phyloP scores from a whole-genome alignment of 2,113 vertebrate genomes.

The Gymnobelideus leadbeateri region DNA sequence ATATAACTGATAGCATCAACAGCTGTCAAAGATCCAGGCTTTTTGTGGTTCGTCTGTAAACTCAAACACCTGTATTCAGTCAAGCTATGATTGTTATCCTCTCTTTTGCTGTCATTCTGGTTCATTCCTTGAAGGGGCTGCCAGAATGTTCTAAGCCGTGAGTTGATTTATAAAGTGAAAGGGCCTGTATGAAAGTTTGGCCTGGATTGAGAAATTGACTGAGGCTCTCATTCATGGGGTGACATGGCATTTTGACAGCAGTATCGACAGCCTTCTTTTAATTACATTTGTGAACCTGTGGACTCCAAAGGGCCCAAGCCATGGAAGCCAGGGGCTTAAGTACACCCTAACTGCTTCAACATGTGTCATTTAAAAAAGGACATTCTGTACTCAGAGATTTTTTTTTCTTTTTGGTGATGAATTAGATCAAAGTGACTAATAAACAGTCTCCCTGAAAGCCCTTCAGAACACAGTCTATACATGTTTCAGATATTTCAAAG shows the following conservation, averaged over 20 bases:
- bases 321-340: constrained; percentile 75
- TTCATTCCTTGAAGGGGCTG: constrained; percentile 92
- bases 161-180: constrained; percentile 93
- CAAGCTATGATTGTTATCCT: constrained; percentile 94
- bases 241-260: constrained; percentile 81
- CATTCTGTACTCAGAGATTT: constrained; percentile 77
- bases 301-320: constrained; percentile 59
- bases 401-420: constrained; percentile 78
- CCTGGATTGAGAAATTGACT: constrained; percentile 86
- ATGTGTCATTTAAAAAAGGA: constrained; percentile 76
- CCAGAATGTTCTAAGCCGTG: constrained; percentile 91
- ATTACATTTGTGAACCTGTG: constrained; percentile 76
- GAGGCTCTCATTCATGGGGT: constrained; percentile 83
- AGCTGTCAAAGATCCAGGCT: constrained; percentile 93
- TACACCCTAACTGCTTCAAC: constrained; percentile 74
- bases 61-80: constrained; percentile 98
- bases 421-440: constrained; percentile 86
- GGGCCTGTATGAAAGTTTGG: constrained; percentile 88
- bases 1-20: constrained; percentile 94
- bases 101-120: constrained; percentile 92
- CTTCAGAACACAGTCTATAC: constrained; percentile 79
- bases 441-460: constrained; percentile 81
- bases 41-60: constrained; percentile 93
- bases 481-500: constrained; percentile 76
- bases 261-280: constrained; percentile 84